phyloP scores from a whole-genome alignment of 2,113 vertebrate genomes.

The Podarcis muralis region DNA sequence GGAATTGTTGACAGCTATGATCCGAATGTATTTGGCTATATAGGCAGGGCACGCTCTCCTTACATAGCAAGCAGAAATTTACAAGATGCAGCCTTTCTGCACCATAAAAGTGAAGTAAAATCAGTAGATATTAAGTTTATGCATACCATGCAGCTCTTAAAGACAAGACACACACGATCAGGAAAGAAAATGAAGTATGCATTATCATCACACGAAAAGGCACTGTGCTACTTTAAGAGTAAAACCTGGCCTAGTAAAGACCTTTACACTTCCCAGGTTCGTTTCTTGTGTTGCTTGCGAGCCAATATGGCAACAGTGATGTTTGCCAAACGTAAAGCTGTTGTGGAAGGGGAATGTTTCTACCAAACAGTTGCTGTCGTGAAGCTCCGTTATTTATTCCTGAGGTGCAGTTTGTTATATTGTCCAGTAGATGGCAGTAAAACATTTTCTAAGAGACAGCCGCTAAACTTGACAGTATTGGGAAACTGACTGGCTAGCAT shows the following conservation, averaged over 20 bases:
- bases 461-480: neutral
- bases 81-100: no score
- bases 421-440: constrained; percentile 10
- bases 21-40: no score
- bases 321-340: neutral
- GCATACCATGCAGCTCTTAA: no score
- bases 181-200: neutral
- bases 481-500: neutral
- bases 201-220: neutral
- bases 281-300: neutral
- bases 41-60: no score
- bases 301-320: neutral
- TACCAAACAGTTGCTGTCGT: no score
- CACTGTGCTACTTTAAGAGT: no score
- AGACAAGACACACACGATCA: neutral
- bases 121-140: no score
- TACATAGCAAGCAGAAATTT: no score
- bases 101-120: neutral
- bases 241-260: neutral
- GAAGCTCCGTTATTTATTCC: neutral
- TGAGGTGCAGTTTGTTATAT: neutral
- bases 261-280: neutral
- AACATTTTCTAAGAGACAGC: neutral
- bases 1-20: no score
- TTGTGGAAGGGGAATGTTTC: no score